phyloP scores from a whole-genome alignment of 2,113 vertebrate genomes.

The Cyanoderma ruficeps region DNA sequence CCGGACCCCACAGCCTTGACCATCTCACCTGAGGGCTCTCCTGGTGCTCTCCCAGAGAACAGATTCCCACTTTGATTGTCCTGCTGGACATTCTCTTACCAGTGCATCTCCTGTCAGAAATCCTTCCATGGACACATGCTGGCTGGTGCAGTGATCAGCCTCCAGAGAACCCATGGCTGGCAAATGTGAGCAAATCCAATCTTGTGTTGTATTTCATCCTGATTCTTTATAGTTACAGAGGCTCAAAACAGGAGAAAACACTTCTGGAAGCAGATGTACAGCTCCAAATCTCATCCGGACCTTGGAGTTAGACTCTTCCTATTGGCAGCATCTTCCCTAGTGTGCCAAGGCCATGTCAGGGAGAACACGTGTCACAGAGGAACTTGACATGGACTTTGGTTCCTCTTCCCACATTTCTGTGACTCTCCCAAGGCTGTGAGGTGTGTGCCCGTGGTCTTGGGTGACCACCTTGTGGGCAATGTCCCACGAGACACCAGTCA shows the following conservation, averaged over 20 bases:
- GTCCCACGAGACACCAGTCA: neutral
- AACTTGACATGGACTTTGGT: neutral
- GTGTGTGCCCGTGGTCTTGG: neutral
- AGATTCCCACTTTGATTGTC: neutral
- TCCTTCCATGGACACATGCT: accelerated
- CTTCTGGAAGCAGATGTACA: neutral
- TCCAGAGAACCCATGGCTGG: neutral
- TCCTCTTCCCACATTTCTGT: neutral
- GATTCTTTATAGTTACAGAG: neutral
- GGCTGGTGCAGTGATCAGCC: neutral
- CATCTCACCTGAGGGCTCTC: neutral
- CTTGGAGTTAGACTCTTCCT: neutral
- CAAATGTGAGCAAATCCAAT: neutral
- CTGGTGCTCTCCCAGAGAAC: neutral
- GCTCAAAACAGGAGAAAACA: neutral
- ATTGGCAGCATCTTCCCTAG: neutral
- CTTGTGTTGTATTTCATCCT: neutral
- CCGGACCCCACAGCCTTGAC: accelerated
- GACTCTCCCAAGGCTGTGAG: neutral
- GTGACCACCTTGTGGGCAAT: neutral
- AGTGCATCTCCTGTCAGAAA: neutral
- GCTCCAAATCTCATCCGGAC: neutral
- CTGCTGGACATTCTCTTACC: neutral
- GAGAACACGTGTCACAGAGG: neutral
- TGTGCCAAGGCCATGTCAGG: neutral